Percentiles rank a stretch among this genome's conserved stretches.
These are phyloP conservation scores for Glaucomys volans DNA, from an alignment of 2,113 vertebrate species.

Conservation along the genomic window DNA sequence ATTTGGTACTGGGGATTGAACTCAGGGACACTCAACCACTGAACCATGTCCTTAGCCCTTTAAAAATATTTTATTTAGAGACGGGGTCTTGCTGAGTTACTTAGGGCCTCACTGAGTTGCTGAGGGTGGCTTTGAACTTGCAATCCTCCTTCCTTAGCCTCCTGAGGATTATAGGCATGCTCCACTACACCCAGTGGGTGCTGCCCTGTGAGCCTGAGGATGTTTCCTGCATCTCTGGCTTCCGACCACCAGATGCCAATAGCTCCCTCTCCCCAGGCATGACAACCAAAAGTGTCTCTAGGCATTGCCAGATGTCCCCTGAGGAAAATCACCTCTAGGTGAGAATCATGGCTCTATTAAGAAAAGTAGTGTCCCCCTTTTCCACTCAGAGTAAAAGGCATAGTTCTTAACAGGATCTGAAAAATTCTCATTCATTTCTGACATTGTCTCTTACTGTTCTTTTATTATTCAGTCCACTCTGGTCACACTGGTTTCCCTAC, in stretches of 20 bases:
- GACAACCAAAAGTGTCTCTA: not conserved
- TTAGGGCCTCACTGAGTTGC: too few relatives aligned
- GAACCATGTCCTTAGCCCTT: too few relatives aligned
- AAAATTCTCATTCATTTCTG: not conserved
- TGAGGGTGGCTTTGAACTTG: too few relatives aligned
- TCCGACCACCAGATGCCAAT: not conserved
- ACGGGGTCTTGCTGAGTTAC: too few relatives aligned
- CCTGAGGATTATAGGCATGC: too few relatives aligned
- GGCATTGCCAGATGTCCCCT: not conserved
- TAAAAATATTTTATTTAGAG: too few relatives aligned
- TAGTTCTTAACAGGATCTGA: not conserved
- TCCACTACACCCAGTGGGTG: too few relatives aligned
- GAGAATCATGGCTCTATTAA: not conserved
- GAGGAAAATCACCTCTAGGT: not conserved
- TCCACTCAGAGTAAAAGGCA: not conserved
- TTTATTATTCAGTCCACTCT: not conserved
- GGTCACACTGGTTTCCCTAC: not conserved
- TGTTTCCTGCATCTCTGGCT: not conserved
- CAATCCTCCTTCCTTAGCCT: too few relatives aligned
- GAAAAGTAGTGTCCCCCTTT: not conserved
- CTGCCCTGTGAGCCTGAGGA: not conserved
- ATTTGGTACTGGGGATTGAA: too few relatives aligned
- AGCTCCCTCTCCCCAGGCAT: not conserved
- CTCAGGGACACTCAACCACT: too few relatives aligned
- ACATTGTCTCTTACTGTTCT: not conserved